Conservation (phyloP, 2,888 invertebrate genomes). For the Incurvaria masculella region DNA sequence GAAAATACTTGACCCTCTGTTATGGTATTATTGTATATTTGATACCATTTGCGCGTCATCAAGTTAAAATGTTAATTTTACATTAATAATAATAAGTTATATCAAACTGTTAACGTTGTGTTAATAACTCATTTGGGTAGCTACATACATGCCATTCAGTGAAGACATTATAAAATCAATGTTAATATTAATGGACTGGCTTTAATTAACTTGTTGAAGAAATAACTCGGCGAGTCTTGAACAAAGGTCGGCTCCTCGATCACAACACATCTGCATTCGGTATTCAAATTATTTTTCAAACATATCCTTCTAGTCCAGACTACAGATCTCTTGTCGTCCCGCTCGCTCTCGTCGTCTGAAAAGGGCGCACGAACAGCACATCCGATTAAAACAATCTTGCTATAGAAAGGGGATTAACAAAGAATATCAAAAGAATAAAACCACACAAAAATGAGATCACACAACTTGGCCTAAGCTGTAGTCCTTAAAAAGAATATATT, state of each 20-base stretch:
- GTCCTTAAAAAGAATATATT: constrained; percentile 54
- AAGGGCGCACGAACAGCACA: constrained; percentile 30
- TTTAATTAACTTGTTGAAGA: constrained; percentile 52
- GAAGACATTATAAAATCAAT: constrained; percentile 48
- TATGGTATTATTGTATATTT: no score
- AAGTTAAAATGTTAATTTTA: no score
- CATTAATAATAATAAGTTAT: no score
- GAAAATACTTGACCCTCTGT: no score
- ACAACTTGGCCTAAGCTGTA: constrained; percentile 57
- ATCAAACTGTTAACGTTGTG: no score
- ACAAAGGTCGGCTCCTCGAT: constrained; percentile 27
- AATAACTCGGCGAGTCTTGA: constrained; percentile 28
- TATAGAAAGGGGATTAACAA: constrained; percentile 37
- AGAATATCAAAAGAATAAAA: constrained; percentile 47
- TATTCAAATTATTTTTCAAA: constrained; percentile 56
- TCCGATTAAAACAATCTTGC: constrained; percentile 31
- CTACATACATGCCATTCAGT: no score
- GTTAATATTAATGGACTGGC: constrained; percentile 53
- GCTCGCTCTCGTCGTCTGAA: constrained; percentile 48
- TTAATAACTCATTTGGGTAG: no score
- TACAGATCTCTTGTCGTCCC: constrained; percentile 37
- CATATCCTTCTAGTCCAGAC: constrained; percentile 42
- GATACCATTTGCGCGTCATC: no score
- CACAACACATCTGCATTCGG: constrained; percentile 55
- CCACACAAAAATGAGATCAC: constrained; percentile 48